Evolutionary conservation across 2,888 invertebrate genomes (phyloP), one percentile per base, ranked within the genome.

Genomic region (Hyposoter didymator): DNA sequence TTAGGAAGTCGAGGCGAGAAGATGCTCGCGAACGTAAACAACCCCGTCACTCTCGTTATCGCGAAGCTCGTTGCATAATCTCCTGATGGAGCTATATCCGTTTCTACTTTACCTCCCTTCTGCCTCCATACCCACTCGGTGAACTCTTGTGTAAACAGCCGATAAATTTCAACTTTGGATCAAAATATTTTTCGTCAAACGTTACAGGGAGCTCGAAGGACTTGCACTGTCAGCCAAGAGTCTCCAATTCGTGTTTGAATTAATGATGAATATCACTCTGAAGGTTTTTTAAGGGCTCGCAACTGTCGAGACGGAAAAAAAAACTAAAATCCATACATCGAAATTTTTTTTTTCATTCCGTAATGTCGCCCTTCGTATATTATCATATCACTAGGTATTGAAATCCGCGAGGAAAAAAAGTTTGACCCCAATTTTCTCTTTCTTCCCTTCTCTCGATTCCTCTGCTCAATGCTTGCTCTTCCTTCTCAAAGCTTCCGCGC

Each of bases 131-230:
- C 19, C 19, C 45, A 22, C 28, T 10, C 28, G 14, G 59, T 59
- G 22, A 66, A 78, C 52, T 66, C 75, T n/a, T 55, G 70, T 73
- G 74, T 52, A 59, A 75, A 78, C 70, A 79, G 67, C 22, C 72
- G 72, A 78, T 62, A 74, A 78, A 76, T 43, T 64, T 67, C 49
- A 72, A 81, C 49, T 67, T 67, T 49, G 14, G 87, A 88, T 88
- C 85, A 62, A 43, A 86, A 86, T 86, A 89, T 87, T 78, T 28
- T 69, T 64, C 84, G 88, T 91, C 90, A 91, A 91, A 92, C 90
- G 91, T 92, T 93, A 91, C 47, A 92, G 91, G 87, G 87, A 89
- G 87, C 89, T 91, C 91, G 91, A 91, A 89, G 89, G 88, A 90
- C 89, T 91, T 92, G 91, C n/a, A 90, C 89, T 87, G 87, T 78